These are phyloP conservation scores for Micromesistius poutassou DNA, from an alignment of 2,797 vertebrate species.

Conservation along the genomic window DNA sequence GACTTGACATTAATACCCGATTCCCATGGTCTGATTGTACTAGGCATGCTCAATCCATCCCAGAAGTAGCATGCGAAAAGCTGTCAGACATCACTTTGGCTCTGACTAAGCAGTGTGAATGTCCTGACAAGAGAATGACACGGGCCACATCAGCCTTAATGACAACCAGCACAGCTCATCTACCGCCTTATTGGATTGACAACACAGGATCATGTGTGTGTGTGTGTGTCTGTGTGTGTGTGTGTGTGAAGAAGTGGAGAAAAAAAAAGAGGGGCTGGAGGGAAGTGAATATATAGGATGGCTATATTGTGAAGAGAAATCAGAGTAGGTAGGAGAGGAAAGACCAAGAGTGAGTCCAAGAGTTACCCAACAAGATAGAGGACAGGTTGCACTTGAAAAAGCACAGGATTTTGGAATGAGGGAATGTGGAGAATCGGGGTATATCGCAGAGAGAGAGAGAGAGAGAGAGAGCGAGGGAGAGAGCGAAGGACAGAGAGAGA, in stretches of 20 bases:
- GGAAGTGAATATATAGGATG: not conserved
- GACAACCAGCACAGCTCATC: slow-evolving; percentile 67
- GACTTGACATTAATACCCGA: slow-evolving; percentile 35
- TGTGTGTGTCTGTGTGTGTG: slow-evolving; percentile 11
- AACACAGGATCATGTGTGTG: slow-evolving; percentile 50
- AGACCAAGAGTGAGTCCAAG: not conserved
- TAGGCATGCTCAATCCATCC: slow-evolving; percentile 65
- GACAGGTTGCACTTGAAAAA: not conserved
- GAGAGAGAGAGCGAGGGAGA: slow-evolving; percentile 27
- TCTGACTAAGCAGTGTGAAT: slow-evolving; percentile 74
- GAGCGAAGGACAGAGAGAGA: slow-evolving; percentile 18
- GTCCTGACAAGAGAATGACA: slow-evolving; percentile 74
- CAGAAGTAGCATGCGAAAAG: slow-evolving; percentile 59
- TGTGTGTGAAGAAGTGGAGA: slow-evolving; percentile 21
- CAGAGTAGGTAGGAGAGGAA: not conserved
- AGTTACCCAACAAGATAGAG: not conserved
- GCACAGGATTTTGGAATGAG: slow-evolving; percentile 19
- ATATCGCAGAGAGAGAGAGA: slow-evolving; percentile 23
- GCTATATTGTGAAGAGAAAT: not conserved
- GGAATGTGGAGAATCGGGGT: slow-evolving; percentile 12
- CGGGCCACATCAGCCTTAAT: slow-evolving; percentile 70
- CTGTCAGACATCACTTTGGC: slow-evolving; percentile 72
- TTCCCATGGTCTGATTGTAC: slow-evolving; percentile 57
- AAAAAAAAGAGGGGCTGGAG: not conserved
- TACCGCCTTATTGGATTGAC: slow-evolving; percentile 57